Base-by-base conservation (phyloP, 2,888 invertebrate genomes). In the Eupithecia centaureata region DNA sequence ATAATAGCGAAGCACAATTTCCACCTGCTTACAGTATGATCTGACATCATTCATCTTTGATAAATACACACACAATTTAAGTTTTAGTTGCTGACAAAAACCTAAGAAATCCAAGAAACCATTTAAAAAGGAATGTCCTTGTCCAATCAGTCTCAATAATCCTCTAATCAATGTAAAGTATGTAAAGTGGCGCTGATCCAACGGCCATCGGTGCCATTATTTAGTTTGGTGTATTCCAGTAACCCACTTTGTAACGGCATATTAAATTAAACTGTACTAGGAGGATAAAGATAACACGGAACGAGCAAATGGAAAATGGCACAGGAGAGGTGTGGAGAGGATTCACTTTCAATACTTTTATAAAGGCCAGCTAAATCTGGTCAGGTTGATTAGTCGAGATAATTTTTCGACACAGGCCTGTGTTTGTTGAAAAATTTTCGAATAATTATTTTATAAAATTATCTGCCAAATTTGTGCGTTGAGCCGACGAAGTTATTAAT, bases 261-360 rank as follows among this genome's bases (percentile, higher is more conserved):
- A 89, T 88, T 87, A 89, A 89, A 89, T 89, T 87, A 87, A 86
- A 88, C 81, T 81, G 82, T 86, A 82, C 83, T 83, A 83, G 76
- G 76, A 79, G 85, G 83, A 87, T 86, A 88, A 86, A 88, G 85
- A 86, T 88, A 88, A 88, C 85, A 84, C 74, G 81, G 77, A 81
- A 80, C 81, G 79, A 82, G 82, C 78, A 84, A 88, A 87, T 86
- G 81, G 84, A 82, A 84, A 79, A 77, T 78, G 71, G 73, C 66
- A 81, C 79, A 82, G 72, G 28, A 63, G 72, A 76, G 70, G 25
- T 38, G 51, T 79, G 62, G 79, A 82, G 78, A 25, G 13, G 51
- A 22, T 25, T 51, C 13, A 51, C 25, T 25, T 13, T 51, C 15
- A 25, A 51, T 51, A 51, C 18, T 51, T 51, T 25, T 51, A 12